A percentile compares a stretch with the other conserved stretches of the same genome.
Conservation (phyloP, 2,113 vertebrate species). For the Catharus fuscescens region DNA sequence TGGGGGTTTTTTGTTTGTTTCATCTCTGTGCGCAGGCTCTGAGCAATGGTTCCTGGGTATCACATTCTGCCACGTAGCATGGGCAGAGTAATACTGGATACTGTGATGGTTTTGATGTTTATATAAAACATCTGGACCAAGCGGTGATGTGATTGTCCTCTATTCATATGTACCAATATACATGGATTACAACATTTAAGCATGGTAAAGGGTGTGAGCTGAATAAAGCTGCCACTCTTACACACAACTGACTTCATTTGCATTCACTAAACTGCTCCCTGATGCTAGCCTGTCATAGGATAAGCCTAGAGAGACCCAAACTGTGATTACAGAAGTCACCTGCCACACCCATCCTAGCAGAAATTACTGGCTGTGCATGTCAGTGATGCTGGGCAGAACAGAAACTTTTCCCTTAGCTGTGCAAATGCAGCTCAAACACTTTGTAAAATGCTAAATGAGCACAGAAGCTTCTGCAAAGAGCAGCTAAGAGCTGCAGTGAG, state of each 20-base stretch:
- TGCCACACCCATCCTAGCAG: neutral
- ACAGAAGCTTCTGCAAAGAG: neutral
- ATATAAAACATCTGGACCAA: neutral
- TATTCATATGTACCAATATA: neutral
- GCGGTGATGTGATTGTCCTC: neutral
- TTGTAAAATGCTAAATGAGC: neutral
- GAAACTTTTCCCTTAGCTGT: neutral
- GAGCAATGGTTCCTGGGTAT: neutral
- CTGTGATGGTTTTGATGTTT: neutral
- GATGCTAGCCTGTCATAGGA: neutral
- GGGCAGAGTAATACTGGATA: neutral
- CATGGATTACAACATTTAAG: neutral
- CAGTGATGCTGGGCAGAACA: neutral
- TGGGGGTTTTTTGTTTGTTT: neutral
- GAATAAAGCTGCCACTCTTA: neutral
- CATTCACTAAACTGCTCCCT: neutral
- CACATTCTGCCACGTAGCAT: accelerated
- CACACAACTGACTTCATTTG: too few relatives aligned
- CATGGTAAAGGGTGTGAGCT: neutral
- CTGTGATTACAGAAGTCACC: neutral
- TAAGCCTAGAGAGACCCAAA: neutral
- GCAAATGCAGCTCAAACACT: neutral
- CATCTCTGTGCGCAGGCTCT: neutral
- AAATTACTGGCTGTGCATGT: neutral
- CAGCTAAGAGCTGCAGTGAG: neutral